Evolutionary conservation across 2,888 invertebrate species (phyloP).

Genomic region (Phlogophora meticulosa): DNA sequence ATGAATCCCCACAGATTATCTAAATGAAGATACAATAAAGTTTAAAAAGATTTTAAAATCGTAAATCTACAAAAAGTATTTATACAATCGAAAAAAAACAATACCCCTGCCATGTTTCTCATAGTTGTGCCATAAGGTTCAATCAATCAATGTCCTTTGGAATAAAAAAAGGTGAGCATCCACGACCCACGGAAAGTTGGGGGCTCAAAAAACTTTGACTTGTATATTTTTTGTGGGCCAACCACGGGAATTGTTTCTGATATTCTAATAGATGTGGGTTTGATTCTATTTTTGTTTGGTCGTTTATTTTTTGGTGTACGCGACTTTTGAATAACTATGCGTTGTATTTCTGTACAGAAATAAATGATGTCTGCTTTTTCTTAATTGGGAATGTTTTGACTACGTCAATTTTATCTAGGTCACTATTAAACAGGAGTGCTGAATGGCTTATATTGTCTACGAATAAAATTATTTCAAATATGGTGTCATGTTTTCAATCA

Average conservation of each 20-base stretch:
- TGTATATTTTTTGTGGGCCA: slow-evolving; percentile 83
- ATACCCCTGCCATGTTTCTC: slow-evolving; percentile 85
- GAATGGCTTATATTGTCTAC: not conserved
- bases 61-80: slow-evolving; percentile 73
- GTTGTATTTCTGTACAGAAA: slow-evolving; percentile 16
- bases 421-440: slow-evolving; percentile 1
- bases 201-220: slow-evolving; percentile 84
- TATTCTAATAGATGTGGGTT: slow-evolving; percentile 78
- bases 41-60: slow-evolving; percentile 74
- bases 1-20: slow-evolving; percentile 74
- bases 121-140: slow-evolving; percentile 88
- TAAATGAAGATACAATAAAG: slow-evolving; percentile 89
- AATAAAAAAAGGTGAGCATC: slow-evolving; percentile 85
- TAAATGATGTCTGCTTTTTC: not conserved
- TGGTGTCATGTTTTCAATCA: not conserved
- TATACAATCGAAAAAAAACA: slow-evolving; percentile 82
- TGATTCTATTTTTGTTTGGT: slow-evolving; percentile 75
- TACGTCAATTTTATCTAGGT: slow-evolving; percentile 23
- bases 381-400: slow-evolving; percentile 16
- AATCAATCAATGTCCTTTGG: slow-evolving; percentile 90
- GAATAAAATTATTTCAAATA: slow-evolving; percentile 20
- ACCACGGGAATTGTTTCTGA: slow-evolving; percentile 83
- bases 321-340: slow-evolving; percentile 38
- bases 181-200: slow-evolving; percentile 89
- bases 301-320: slow-evolving; percentile 52